Percentiles rank a stretch among this genome's conserved stretches.
Evolutionary conservation across 2,888 invertebrate species (phyloP).

Genomic region (Caenorhabditis uteleia): DNA sequence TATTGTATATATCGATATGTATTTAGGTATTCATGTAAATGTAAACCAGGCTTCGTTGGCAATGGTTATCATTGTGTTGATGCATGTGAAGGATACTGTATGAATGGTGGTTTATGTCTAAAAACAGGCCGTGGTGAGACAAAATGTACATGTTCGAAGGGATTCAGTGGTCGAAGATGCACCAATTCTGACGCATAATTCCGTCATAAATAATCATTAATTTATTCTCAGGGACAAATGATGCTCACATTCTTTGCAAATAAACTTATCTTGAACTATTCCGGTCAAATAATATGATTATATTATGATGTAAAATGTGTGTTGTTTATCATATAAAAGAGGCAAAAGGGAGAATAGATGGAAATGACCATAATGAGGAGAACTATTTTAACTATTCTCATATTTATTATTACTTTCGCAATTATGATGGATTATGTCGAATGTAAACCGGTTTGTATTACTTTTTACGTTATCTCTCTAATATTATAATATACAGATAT

Average conservation of each 20-base stretch:
- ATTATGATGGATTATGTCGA: not conserved
- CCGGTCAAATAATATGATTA: too few relatives aligned
- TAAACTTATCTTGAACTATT: too few relatives aligned
- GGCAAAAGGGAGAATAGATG: too few relatives aligned
- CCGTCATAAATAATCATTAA: too few relatives aligned
- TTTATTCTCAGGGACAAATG: too few relatives aligned
- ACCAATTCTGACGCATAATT: conserved; percentile 5
- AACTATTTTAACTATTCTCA: not conserved
- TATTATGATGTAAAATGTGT: too few relatives aligned
- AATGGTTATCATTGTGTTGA: conserved; percentile 53
- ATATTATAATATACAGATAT: conserved; percentile 8
- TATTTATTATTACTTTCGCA: too few relatives aligned
- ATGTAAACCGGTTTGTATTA: conserved; percentile 7
- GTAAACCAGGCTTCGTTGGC: conserved; percentile 54
- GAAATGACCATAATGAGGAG: too few relatives aligned
- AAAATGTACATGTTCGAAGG: conserved; percentile 43
- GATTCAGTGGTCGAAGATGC: conserved; percentile 46
- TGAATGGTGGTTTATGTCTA: conserved; percentile 46
- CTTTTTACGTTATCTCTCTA: not conserved
- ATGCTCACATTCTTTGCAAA: too few relatives aligned
- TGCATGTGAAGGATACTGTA: conserved; percentile 49
- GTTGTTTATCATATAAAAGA: too few relatives aligned
- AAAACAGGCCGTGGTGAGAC: conserved; percentile 51
- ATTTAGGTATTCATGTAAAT: conserved; percentile 51
- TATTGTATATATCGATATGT: not conserved